Evolutionary conservation across 2,113 vertebrate species (phyloP).

Genomic region (Tachycineta bicolor): DNA sequence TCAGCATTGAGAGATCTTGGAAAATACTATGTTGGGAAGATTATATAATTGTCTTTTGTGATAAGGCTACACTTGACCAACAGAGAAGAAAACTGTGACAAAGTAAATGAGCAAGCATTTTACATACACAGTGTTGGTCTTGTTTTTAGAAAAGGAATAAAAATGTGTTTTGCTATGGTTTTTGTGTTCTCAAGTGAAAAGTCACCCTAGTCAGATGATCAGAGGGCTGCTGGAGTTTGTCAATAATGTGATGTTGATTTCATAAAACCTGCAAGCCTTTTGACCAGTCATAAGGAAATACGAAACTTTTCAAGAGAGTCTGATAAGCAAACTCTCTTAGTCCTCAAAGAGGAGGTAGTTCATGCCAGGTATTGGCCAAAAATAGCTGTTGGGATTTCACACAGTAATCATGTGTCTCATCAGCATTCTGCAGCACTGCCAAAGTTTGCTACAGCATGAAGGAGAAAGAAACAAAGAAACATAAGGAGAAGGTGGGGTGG

Average conservation of each 20-base stretch:
- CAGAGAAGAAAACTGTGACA: neutral
- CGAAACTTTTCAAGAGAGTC: neutral
- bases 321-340: neutral
- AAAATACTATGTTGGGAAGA: neutral
- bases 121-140: neutral
- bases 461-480: constrained; percentile 63
- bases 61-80: neutral
- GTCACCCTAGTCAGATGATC: neutral
- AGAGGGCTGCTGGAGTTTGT: neutral
- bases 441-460: constrained; percentile 59
- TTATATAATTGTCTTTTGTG: neutral
- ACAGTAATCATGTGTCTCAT: constrained; percentile 21
- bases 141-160: neutral
- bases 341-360: neutral
- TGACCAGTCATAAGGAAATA: neutral
- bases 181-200: neutral
- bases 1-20: neutral
- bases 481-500: neutral
- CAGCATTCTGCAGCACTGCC: constrained; percentile 46
- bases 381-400: constrained; percentile 30
- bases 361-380: constrained; percentile 22
- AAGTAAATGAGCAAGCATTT: neutral
- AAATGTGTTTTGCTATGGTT: neutral
- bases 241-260: neutral
- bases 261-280: neutral